These are phyloP conservation scores for Steinernema scapterisci DNA, from an alignment of 2,888 invertebrate species.

Conservation along the genomic window DNA sequence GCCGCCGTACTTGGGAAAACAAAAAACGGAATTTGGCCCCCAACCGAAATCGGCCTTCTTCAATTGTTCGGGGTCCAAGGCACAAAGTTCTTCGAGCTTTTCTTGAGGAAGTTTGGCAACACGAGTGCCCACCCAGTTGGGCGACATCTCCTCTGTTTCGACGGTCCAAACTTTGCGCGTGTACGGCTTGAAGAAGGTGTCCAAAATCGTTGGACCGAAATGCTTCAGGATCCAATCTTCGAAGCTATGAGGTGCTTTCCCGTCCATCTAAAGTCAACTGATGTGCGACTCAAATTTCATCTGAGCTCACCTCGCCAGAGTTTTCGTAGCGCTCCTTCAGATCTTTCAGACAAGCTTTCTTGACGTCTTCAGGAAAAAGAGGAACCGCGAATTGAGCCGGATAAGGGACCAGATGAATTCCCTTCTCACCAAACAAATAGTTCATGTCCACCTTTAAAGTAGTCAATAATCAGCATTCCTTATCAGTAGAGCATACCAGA, in stretches of 20 bases:
- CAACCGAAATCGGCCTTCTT: conserved; percentile 66
- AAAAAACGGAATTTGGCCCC: conserved; percentile 66
- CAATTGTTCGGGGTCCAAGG: conserved; percentile 60
- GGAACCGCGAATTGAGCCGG: conserved; percentile 67
- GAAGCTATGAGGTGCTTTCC: conserved; percentile 55
- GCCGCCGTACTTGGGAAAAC: conserved; percentile 66
- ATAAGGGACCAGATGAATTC: conserved; percentile 65
- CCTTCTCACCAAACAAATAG: conserved; percentile 56
- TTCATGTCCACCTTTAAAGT: conserved; percentile 61
- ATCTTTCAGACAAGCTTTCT: conserved; percentile 57
- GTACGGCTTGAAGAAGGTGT: conserved; percentile 66
- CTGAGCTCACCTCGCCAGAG: conserved; percentile 38
- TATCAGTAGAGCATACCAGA: conserved; percentile 43
- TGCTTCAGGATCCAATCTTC: conserved; percentile 65
- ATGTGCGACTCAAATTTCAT: not conserved
- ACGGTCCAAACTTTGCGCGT: conserved; percentile 67
- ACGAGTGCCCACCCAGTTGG: conserved; percentile 64
- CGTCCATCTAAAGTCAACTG: conserved; percentile 35
- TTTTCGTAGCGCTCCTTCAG: conserved; percentile 65
- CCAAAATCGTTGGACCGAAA: conserved; percentile 65
- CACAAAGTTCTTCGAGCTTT: conserved; percentile 64
- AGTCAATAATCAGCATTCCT: not conserved
- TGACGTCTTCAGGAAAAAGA: conserved; percentile 61
- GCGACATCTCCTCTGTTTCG: conserved; percentile 63
- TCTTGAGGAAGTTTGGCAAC: conserved; percentile 66